phyloP scores from a whole-genome alignment of 2,888 invertebrate species.

The Phasia obesa region DNA sequence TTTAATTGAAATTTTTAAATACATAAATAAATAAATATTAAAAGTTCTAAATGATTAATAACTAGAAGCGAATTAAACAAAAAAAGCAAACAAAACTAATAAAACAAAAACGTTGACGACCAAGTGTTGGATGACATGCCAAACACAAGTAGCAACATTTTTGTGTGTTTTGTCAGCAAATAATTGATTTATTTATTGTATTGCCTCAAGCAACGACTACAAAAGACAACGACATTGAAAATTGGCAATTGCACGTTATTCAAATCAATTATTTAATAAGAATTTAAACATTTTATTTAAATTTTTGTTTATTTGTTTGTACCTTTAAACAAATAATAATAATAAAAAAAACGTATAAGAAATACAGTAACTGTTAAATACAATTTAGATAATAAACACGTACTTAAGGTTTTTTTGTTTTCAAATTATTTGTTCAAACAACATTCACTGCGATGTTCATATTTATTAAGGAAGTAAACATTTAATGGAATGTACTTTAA shows the following conservation, averaged over 20 bases:
- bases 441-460: slow-evolving; percentile 14
- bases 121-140: slow-evolving; percentile 21
- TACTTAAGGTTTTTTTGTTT: slow-evolving; percentile 1
- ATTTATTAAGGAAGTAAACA: slow-evolving; percentile 58
- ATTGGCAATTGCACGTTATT: slow-evolving; percentile 29
- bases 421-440: slow-evolving; percentile 7
- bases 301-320: background rate
- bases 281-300: slow-evolving; percentile 41
- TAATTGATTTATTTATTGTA: slow-evolving; percentile 52
- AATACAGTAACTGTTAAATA: slow-evolving; percentile 22
- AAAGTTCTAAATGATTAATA: no score
- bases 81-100: slow-evolving; percentile 1
- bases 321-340: slow-evolving; percentile 17
- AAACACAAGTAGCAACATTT: slow-evolving; percentile 52
- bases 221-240: slow-evolving; percentile 32
- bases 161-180: slow-evolving; percentile 43
- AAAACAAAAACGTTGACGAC: background rate
- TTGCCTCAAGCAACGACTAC: slow-evolving; percentile 18
- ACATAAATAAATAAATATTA: no score
- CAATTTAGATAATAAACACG: slow-evolving; percentile 7
- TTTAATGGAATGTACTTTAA: slow-evolving; percentile 60
- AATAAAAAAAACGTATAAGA: slow-evolving; percentile 18
- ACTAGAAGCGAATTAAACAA: no score
- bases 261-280: slow-evolving; percentile 52
- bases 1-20: no score